Evolutionary conservation across 2,888 invertebrate genomes (phyloP).

Genomic region (Linyphia triangularis): DNA sequence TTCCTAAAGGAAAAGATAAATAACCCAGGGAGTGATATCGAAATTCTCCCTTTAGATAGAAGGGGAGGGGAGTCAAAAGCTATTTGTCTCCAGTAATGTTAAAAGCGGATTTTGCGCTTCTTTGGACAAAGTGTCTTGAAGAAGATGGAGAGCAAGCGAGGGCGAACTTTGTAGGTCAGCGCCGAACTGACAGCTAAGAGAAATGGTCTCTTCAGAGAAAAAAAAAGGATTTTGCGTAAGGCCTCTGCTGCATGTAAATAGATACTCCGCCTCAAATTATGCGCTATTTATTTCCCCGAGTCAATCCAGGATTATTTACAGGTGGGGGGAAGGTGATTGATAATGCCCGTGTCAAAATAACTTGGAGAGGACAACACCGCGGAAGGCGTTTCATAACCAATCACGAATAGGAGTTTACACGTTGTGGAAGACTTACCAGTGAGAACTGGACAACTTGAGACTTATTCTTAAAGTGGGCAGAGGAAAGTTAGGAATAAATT

Average conservation of each 20-base stretch:
- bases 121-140: conserved; percentile 2
- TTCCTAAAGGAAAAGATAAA: conserved; percentile 30
- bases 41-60: conserved; percentile 25
- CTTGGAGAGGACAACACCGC: not conserved
- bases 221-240: conserved; percentile 43
- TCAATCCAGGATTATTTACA: conserved; percentile 32
- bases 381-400: too few species aligned
- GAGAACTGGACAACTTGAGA: too few species aligned
- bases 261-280: conserved; percentile 70
- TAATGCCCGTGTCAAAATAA: conserved; percentile 4
- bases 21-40: conserved; percentile 46
- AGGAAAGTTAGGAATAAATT: too few species aligned
- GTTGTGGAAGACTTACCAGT: too few species aligned
- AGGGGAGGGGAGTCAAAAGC: conserved; percentile 31
- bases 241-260: conserved; percentile 42
- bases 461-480: too few species aligned
- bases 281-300: conserved; percentile 45
- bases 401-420: too few species aligned
- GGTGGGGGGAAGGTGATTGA: conserved; percentile 29
- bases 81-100: conserved; percentile 66
- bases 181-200: conserved; percentile 28
- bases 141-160: conserved; percentile 12
- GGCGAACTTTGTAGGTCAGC: conserved; percentile 65
- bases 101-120: conserved; percentile 38
- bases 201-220: conserved; percentile 24